Conservation (phyloP, 2,113 vertebrate genomes). For the Raphicerus campestris region DNA sequence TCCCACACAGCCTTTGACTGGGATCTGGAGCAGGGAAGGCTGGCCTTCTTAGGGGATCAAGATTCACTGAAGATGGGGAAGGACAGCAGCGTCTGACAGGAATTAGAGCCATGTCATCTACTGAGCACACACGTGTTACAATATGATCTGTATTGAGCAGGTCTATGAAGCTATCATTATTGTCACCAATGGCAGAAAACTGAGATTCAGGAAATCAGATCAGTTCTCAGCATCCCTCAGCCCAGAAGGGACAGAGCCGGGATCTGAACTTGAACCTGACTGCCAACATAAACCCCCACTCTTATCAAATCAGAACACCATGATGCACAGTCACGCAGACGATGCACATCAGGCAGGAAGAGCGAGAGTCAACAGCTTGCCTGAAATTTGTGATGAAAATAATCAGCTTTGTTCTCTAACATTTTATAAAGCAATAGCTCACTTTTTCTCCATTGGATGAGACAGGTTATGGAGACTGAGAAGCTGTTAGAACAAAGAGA, state of each 20-base stretch:
- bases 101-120: not conserved
- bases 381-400: not conserved
- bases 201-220: not conserved
- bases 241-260: not conserved
- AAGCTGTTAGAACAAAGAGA: not conserved
- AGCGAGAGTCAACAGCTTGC: not conserved
- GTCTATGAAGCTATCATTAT: not conserved
- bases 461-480: not conserved
- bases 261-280: not conserved
- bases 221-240: not conserved
- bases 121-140: not conserved
- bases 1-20: not conserved
- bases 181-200: not conserved
- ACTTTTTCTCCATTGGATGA: not conserved
- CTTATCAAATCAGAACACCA: not conserved
- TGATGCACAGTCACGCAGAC: not conserved
- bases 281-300: not conserved
- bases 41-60: too few species aligned
- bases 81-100: not conserved
- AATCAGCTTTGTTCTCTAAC: not conserved
- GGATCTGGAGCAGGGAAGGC: not conserved
- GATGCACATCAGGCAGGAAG: not conserved
- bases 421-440: not conserved
- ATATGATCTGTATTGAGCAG: not conserved
- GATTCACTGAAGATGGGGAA: not conserved